These are phyloP conservation scores for Heliornis fulica DNA, from an alignment of 2,113 vertebrate genomes.

Conservation along the genomic window DNA sequence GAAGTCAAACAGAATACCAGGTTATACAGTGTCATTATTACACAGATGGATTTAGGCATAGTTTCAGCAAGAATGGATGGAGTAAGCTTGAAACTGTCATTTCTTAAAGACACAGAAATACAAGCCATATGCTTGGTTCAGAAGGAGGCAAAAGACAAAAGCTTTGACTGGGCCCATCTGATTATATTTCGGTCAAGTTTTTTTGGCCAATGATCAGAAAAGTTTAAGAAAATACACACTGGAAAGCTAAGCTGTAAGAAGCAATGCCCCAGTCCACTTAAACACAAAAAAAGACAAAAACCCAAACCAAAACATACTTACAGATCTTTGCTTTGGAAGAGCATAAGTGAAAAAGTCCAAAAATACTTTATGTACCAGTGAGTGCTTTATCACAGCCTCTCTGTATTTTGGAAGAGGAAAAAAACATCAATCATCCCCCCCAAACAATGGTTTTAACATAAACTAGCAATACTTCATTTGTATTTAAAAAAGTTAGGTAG, in stretches of 20 bases:
- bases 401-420: constrained; percentile 67
- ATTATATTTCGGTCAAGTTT: background rate
- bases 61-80: background rate
- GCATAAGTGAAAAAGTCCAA: constrained; percentile 89
- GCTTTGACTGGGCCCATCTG: background rate
- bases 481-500: background rate
- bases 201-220: background rate
- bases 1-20: background rate
- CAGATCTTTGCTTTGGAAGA: constrained; percentile 84
- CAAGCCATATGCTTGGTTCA: background rate
- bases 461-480: background rate
- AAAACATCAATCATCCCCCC: background rate
- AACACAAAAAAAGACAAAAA: background rate
- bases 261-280: background rate
- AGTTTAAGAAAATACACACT: background rate
- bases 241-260: background rate
- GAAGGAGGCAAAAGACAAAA: background rate
- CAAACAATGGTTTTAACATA: background rate
- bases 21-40: background rate
- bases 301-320: constrained; percentile 60
- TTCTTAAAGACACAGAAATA: background rate
- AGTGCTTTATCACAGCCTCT: constrained; percentile 96
- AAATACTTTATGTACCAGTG: constrained; percentile 95
- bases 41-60: background rate
- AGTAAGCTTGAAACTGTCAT: background rate